phyloP scores from a whole-genome alignment of 2,113 vertebrate genomes.

The Caretta caretta region DNA sequence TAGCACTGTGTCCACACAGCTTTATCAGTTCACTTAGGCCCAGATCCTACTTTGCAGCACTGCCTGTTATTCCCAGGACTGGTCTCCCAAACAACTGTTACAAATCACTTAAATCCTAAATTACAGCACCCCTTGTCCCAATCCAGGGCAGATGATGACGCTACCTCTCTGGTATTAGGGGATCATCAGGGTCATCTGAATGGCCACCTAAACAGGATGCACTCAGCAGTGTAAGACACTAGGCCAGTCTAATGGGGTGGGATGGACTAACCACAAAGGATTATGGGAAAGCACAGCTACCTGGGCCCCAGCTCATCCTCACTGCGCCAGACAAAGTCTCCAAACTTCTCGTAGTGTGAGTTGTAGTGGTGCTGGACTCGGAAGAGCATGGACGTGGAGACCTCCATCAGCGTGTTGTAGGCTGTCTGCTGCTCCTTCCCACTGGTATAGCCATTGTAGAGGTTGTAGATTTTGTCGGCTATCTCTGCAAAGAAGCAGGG shows the following conservation, averaged over 20 bases:
- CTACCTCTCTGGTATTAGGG: neutral
- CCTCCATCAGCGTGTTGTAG: slow-evolving; percentile 97
- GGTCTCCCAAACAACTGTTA: neutral
- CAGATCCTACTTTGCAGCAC: neutral
- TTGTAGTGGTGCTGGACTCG: slow-evolving; percentile 98
- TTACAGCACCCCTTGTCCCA: neutral
- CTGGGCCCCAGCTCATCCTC: slow-evolving; percentile 98
- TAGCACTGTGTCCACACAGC: neutral
- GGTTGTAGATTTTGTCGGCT: slow-evolving; percentile 97
- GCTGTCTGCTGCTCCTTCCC: slow-evolving; percentile 99
- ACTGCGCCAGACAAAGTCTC: slow-evolving; percentile 97
- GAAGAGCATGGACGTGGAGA: slow-evolving; percentile 92
- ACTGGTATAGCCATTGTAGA: slow-evolving; percentile 98
- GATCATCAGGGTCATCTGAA: neutral
- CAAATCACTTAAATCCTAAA: neutral
- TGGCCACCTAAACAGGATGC: neutral
- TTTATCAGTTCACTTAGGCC: neutral
- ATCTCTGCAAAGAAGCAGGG: slow-evolving; percentile 84
- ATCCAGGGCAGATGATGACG: fast-evolving
- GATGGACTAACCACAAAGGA: neutral
- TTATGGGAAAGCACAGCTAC: slow-evolving; percentile 71
- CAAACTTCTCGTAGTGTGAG: slow-evolving; percentile 98
- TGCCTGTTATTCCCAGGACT: neutral
- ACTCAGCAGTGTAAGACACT: neutral
- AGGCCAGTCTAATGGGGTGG: fast-evolving